A percentile compares a stretch with the other conserved stretches of the same genome.
These are phyloP conservation scores for Pantherophis alleghaniensis DNA, from an alignment of 2,797 vertebrate genomes.

Conservation along the genomic window DNA sequence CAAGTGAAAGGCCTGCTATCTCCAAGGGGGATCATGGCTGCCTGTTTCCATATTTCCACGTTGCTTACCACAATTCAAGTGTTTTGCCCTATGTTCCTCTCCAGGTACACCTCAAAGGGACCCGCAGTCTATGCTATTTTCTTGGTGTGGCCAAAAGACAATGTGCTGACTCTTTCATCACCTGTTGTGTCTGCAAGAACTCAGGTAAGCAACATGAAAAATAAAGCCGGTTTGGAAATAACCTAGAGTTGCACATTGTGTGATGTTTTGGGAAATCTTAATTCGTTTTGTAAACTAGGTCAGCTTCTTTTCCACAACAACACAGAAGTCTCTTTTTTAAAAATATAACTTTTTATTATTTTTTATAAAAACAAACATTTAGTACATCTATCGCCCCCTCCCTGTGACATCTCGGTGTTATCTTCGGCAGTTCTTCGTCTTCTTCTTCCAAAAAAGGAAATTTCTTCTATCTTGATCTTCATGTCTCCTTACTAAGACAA, in stretches of 20 bases:
- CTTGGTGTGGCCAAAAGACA: constrained; percentile 72
- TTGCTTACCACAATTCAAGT: not conserved
- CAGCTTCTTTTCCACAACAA: too few relatives aligned
- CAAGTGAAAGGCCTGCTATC: accelerated
- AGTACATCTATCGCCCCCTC: too few relatives aligned
- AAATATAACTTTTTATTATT: too few relatives aligned
- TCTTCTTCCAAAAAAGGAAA: too few relatives aligned
- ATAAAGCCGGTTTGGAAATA: not conserved
- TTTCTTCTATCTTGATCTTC: too few relatives aligned
- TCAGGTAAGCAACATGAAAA: constrained; percentile 70
- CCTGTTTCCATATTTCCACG: not conserved
- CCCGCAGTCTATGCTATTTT: constrained; percentile 81
- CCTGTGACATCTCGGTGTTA: too few relatives aligned
- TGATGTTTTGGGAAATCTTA: not conserved
- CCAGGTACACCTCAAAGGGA: constrained; percentile 87
- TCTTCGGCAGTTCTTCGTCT: too few relatives aligned
- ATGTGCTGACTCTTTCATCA: constrained; percentile 69
- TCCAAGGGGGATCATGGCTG: not conserved
- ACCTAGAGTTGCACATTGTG: not conserved
- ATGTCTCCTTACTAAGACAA: too few relatives aligned
- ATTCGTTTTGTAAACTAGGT: not conserved
- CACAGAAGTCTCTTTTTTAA: not conserved
- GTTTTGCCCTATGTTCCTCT: constrained; percentile 5
- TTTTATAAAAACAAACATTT: too few relatives aligned
- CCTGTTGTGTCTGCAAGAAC: constrained; percentile 75